Evolutionary conservation across 2,797 vertebrate genomes (phyloP), one percentile per base, ranked within the genome.

Genomic region (Labroides dimidiatus): DNA sequence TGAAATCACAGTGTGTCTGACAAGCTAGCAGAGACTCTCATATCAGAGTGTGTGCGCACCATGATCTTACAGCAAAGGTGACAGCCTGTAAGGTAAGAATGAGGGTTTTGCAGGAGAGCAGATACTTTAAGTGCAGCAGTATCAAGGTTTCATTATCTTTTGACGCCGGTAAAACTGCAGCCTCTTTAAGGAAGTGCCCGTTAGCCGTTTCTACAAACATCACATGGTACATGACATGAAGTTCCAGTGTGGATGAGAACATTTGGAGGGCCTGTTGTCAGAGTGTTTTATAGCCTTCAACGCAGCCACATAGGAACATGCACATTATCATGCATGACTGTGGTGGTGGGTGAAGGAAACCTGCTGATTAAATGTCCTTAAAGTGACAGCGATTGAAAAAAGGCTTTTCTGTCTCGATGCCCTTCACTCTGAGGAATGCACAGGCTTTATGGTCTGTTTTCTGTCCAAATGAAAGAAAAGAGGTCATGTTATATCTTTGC

Each of bases 321-420:
- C 76, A 69, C 57, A 82, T 85, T 85, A 85, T 66, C 65, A 72
- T 81, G 82, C 78, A 78, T 85, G 81, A 63, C 85, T 87, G 87
- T 78, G 81, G 73, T 80, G 67, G 64, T 69, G 75, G 68, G 64
- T 43, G 19, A 82, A 84, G 48, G 71, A 82, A 86, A 87, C 80
- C 84, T 82, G 74, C 67, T 85, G 81, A 86, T 91, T 85, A 90
- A 77, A 88, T 84, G 78, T 61, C 61, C 69, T 78, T 79, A 78
- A 80, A 84, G 75, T 75, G 75, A 81, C 72, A 79, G 63, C 49
- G 67, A 68, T 48, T 27, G 17, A 64, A 78, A 24, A n/a, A 49
- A 27, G 23, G 13, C 4, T 50, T 72, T 59, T 41, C 69, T 52
- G 7, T 41, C 37, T 56, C 66, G 57, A 69, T 64, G 50, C 2